Conservation (phyloP, 1,140 invertebrate species). For the Ridgeia piscesae region DNA sequence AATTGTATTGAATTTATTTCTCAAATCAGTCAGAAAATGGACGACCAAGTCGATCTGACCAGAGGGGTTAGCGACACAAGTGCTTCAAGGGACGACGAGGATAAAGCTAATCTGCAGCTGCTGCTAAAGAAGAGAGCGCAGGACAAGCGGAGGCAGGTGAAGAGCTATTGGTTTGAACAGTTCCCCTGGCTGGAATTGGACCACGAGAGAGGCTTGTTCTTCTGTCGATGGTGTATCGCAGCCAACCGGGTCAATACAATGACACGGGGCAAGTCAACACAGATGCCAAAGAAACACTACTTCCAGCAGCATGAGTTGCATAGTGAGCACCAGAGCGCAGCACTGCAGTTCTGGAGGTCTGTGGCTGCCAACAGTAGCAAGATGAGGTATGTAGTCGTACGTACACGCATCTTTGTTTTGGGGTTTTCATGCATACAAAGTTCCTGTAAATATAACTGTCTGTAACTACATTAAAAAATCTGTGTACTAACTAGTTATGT, state of each 20-base stretch:
- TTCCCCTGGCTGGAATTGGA: not conserved
- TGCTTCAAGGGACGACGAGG: not conserved
- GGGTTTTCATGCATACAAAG: too few relatives aligned
- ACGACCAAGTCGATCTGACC: not conserved
- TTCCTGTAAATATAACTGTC: too few relatives aligned
- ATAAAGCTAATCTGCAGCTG: not conserved
- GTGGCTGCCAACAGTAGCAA: not conserved
- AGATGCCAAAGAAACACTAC: slow-evolving; percentile 1
- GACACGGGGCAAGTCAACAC: not conserved
- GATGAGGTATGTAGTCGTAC: too few relatives aligned
- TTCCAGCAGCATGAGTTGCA: not conserved
- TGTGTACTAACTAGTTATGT: too few relatives aligned
- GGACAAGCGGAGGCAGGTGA: not conserved
- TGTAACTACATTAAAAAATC: too few relatives aligned
- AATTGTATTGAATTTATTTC: not conserved
- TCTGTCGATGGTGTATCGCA: not conserved
- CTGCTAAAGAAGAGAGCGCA: not conserved
- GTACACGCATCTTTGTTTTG: too few relatives aligned
- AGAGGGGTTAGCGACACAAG: not conserved
- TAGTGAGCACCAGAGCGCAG: not conserved
- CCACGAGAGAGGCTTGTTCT: not conserved
- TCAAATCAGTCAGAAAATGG: not conserved
- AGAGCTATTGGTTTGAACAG: not conserved
- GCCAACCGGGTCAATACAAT: not conserved
- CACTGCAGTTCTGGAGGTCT: not conserved